Evolutionary conservation across 2,113 vertebrate species (phyloP).

Genomic region (Anoura caudifer): DNA sequence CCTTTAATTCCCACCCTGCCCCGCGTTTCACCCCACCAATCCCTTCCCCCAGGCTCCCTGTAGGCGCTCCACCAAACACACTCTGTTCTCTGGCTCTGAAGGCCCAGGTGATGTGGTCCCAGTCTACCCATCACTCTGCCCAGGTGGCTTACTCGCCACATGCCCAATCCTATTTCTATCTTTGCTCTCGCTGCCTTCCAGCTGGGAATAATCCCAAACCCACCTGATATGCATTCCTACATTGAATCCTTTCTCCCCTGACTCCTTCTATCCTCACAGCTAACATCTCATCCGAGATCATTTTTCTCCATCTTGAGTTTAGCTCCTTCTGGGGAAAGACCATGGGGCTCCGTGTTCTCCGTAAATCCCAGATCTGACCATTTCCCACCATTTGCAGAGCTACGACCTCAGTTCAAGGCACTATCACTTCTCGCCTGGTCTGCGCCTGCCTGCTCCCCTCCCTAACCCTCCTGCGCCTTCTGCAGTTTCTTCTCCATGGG

Average conservation of each 20-base stretch:
- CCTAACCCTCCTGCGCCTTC: accelerated
- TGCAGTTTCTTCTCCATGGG: accelerated
- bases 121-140: not conserved
- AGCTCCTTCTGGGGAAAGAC: not conserved
- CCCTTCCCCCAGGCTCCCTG: not conserved
- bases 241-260: not conserved
- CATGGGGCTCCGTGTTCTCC: not conserved
- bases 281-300: not conserved
- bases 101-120: not conserved
- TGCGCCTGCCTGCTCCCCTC: not conserved
- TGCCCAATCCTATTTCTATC: accelerated
- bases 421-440: no score
- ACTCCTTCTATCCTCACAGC: not conserved
- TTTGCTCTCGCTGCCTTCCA: not conserved
- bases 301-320: not conserved
- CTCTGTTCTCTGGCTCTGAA: not conserved
- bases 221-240: not conserved
- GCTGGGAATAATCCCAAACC: not conserved
- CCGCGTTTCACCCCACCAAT: not conserved
- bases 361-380: not conserved
- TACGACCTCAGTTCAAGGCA: not conserved
- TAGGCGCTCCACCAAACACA: no score
- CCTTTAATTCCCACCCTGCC: not conserved
- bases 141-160: accelerated
- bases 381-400: not conserved